Conservation (phyloP, 2,888 invertebrate genomes). For the Formica aserva region DNA sequence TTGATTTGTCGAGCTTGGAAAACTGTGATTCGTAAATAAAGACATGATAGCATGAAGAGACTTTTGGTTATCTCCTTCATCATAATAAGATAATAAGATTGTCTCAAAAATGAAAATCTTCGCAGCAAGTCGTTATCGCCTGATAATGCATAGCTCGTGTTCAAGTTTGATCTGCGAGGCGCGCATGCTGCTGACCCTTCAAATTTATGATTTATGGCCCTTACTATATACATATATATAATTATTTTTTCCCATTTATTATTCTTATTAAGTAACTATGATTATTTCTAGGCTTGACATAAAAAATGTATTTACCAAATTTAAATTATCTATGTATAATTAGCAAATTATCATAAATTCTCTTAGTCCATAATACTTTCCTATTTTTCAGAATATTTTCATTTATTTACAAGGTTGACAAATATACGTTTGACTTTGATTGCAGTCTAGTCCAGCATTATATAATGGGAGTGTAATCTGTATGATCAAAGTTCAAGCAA, state of each 20-base stretch:
- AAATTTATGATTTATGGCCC: background rate
- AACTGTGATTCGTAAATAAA: too few relatives aligned
- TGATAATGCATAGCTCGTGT: too few relatives aligned
- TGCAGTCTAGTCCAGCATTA: conserved; percentile 73
- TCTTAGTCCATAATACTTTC: background rate
- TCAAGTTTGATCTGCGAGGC: too few relatives aligned
- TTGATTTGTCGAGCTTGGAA: too few relatives aligned
- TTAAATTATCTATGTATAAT: background rate
- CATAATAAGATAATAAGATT: too few relatives aligned
- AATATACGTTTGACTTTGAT: conserved; percentile 67
- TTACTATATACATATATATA: too few relatives aligned
- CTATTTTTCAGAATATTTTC: too few relatives aligned
- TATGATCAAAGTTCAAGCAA: conserved; percentile 75
- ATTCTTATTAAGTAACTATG: background rate
- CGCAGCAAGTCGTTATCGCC: too few relatives aligned
- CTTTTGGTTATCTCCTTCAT: too few relatives aligned
- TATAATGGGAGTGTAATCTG: conserved; percentile 69
- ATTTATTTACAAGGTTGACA: conserved; percentile 71
- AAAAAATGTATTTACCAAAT: background rate
- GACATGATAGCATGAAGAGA: too few relatives aligned
- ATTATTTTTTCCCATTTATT: background rate
- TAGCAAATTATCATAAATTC: background rate
- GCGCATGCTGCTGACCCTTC: too few relatives aligned
- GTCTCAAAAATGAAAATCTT: too few relatives aligned
- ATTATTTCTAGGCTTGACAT: background rate